phyloP scores from a whole-genome alignment of 2,113 vertebrate species.

The Ramphastos sulfuratus region DNA sequence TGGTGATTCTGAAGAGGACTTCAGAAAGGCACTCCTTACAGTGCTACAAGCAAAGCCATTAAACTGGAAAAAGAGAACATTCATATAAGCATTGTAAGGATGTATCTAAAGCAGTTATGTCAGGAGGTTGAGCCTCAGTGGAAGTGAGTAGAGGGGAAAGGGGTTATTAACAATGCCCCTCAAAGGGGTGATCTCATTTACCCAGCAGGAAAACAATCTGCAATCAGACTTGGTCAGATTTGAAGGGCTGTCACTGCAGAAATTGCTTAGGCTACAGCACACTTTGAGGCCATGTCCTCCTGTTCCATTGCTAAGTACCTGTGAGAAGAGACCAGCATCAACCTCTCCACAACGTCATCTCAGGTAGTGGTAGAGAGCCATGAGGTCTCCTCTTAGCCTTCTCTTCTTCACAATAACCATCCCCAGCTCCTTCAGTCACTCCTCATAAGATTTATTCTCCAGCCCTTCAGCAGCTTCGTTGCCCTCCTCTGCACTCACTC shows the following conservation, averaged over 20 bases:
- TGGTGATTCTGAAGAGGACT: slow-evolving; percentile 3
- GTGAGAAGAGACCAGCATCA: too few relatives aligned
- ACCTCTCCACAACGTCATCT: too few relatives aligned
- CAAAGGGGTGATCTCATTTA: background rate
- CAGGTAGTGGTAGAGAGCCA: too few relatives aligned
- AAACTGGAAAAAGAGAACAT: slow-evolving; percentile 1
- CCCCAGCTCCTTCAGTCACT: too few relatives aligned
- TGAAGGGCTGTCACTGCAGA: background rate
- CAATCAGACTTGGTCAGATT: background rate
- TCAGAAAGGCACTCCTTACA: background rate
- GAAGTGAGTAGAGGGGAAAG: background rate
- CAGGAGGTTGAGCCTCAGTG: background rate
- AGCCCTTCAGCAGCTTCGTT: too few relatives aligned
- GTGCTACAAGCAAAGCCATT: slow-evolving; percentile 14
- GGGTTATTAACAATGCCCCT: slow-evolving; percentile 13
- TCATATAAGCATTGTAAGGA: background rate
- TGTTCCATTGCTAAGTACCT: too few relatives aligned
- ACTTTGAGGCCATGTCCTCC: too few relatives aligned
- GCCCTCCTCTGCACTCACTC: too few relatives aligned
- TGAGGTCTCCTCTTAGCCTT: too few relatives aligned
- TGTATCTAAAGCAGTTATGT: slow-evolving; percentile 27
- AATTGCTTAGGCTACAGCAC: background rate
- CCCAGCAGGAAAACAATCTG: background rate
- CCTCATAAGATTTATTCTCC: too few relatives aligned
- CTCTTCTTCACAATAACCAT: too few relatives aligned